Conservation (phyloP, 2,113 vertebrate genomes). For the Sylvia atricapilla region DNA sequence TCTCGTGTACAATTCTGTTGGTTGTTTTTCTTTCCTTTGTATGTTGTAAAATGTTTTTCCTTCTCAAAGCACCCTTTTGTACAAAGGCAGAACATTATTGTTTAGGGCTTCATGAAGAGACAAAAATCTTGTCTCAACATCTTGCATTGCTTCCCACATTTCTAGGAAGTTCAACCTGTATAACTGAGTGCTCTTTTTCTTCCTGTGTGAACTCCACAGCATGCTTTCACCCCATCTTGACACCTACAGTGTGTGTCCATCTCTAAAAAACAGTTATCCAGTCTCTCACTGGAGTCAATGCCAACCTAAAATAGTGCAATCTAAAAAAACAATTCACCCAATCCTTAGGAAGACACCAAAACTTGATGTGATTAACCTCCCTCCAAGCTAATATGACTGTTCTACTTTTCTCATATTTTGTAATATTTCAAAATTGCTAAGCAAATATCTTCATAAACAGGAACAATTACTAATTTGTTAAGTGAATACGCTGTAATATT, state of each 20-base stretch:
- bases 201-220: background rate
- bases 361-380: background rate
- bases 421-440: background rate
- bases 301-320: background rate
- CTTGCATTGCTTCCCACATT: background rate
- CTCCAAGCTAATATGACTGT: background rate
- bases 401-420: background rate
- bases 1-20: accelerated
- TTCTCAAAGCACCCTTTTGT: too few relatives aligned
- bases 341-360: background rate
- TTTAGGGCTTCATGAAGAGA: background rate
- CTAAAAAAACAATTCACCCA: background rate
- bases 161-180: background rate
- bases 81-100: background rate
- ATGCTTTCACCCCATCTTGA: background rate
- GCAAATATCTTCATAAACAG: background rate
- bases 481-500: background rate
- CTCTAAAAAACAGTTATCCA: background rate
- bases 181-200: background rate
- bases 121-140: background rate
- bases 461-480: background rate
- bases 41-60: background rate
- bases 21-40: background rate
- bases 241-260: background rate
- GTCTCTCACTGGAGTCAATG: background rate